phyloP scores from a whole-genome alignment of 2,113 vertebrate genomes.

The mouse (Mus musculus) region GRCm39 chr10:57699501-57700000 shows the following conservation, averaged over 20 bases:
- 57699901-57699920: not conserved
- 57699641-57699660: not conserved
- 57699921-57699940: not conserved
- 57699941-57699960: no score
- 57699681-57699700: not conserved
- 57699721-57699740: not conserved
- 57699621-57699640: not conserved
- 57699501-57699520: not conserved
- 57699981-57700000: not conserved
- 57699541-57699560: no score
- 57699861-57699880: not conserved
- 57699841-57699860: constrained; percentile 29
- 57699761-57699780: not conserved
- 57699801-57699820: not conserved
- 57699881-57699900: not conserved
- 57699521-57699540: not conserved
- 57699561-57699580: not conserved
- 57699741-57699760: not conserved
- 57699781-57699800: not conserved
- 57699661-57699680: not conserved
- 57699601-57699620: not conserved
- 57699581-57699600: not conserved
- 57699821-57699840: not conserved
- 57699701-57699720: not conserved
- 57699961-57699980: not conserved